Evolutionary conservation across 1,140 invertebrate species (phyloP).

Genomic region (Brachionus plicatilis): DNA sequence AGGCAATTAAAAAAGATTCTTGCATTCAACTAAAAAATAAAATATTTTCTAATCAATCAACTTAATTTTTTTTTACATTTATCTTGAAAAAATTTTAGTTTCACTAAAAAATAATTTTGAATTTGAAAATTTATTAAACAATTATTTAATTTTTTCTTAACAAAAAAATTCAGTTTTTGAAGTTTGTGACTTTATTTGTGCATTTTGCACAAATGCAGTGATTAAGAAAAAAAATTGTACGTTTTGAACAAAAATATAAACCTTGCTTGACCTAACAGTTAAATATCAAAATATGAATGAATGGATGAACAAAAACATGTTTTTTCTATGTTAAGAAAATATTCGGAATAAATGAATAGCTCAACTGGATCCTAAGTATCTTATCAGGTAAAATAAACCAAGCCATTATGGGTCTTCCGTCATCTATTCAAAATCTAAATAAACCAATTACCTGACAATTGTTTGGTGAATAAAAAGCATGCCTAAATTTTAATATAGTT

Average conservation of each 20-base stretch:
- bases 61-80: no score
- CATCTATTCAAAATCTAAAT: neutral
- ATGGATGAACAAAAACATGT: neutral
- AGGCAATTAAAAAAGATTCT: no score
- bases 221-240: neutral
- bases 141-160: no score
- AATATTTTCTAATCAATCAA: neutral
- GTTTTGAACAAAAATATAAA: neutral
- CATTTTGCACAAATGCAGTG: neutral
- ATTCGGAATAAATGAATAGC: neutral
- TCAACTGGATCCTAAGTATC: neutral
- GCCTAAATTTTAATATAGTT: neutral
- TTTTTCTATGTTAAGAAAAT: neutral
- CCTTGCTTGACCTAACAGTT: neutral
- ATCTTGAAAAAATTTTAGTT: no score
- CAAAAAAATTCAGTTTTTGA: no score
- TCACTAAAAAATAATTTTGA: no score
- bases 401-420: neutral
- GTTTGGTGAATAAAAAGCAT: neutral
- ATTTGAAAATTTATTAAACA: no score
- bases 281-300: slow-evolving; percentile 2
- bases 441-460: slow-evolving; percentile 14
- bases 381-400: neutral
- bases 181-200: neutral
- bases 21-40: neutral